phyloP scores from a whole-genome alignment of 2,888 invertebrate species.

The Trissolcus japonicus region DNA sequence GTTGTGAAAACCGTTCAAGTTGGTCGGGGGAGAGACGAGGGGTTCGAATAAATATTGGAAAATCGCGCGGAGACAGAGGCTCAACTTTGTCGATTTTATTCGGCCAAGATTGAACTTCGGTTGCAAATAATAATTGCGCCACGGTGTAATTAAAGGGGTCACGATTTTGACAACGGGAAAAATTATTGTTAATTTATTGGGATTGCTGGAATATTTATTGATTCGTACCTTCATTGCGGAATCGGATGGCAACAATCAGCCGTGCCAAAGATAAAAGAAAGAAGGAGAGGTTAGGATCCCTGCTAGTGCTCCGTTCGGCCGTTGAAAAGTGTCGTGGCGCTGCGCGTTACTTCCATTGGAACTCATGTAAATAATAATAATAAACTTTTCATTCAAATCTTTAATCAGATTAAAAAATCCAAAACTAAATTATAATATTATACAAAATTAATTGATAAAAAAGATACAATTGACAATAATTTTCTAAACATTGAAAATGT shows the following conservation, averaged over 20 bases:
- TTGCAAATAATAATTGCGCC: background rate
- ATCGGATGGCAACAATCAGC: slow-evolving; percentile 12
- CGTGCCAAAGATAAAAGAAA: slow-evolving; percentile 12
- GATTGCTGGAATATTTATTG: slow-evolving; percentile 61
- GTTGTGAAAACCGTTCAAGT: too few species aligned
- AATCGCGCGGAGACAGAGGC: background rate
- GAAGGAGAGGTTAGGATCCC: slow-evolving; percentile 3
- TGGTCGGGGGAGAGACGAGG: background rate
- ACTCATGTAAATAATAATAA: too few species aligned
- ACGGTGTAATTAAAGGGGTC: background rate
- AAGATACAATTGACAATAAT: too few species aligned
- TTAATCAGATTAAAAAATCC: too few species aligned
- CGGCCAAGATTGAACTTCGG: background rate
- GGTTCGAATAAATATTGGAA: background rate
- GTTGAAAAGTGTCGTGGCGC: background rate
- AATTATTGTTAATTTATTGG: slow-evolving; percentile 15
- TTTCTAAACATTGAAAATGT: too few species aligned
- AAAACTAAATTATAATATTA: too few species aligned
- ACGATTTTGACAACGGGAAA: background rate
- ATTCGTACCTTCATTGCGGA: slow-evolving; percentile 63
- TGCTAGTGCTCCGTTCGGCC: background rate
- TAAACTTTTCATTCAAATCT: too few species aligned
- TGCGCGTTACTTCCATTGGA: background rate
- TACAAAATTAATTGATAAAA: too few species aligned
- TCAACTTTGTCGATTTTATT: background rate